These are phyloP conservation scores for Caenorhabditis sp. DNA, from an alignment of 2,888 invertebrate species.

Conservation along the genomic window DNA sequence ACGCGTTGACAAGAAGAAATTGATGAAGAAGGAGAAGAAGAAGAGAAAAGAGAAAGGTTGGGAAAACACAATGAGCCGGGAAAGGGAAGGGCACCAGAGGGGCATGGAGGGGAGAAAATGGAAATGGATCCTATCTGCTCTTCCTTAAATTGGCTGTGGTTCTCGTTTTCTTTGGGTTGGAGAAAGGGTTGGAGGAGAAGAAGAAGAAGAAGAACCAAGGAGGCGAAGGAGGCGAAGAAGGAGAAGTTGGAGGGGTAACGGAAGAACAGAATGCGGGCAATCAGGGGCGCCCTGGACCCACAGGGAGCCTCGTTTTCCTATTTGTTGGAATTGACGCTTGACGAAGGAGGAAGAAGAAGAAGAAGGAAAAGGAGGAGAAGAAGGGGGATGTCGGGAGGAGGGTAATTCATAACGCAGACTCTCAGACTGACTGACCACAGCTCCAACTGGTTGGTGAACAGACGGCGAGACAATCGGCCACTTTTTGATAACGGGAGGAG, in stretches of 20 bases:
- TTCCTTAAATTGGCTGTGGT: too few relatives aligned
- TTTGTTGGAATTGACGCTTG: slow-evolving; percentile 24
- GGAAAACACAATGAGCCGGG: slow-evolving; percentile 45
- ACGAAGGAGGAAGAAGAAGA: slow-evolving; percentile 2
- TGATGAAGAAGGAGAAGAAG: slow-evolving; percentile 52
- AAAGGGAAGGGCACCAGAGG: neutral
- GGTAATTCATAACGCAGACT: slow-evolving; percentile 56
- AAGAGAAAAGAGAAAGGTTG: slow-evolving; percentile 29
- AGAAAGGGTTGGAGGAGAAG: slow-evolving; percentile 11
- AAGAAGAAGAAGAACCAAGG: slow-evolving; percentile 15
- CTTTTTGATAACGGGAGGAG: slow-evolving; percentile 52
- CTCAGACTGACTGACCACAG: slow-evolving; percentile 37
- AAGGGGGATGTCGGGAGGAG: neutral
- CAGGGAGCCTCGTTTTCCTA: slow-evolving; percentile 34
- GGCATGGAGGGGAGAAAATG: slow-evolving; percentile 18
- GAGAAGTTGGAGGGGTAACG: slow-evolving; percentile 8
- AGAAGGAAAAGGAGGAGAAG: slow-evolving; percentile 20
- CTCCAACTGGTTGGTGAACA: slow-evolving; percentile 4
- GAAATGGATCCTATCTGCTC: slow-evolving; percentile 49
- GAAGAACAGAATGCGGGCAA: slow-evolving; percentile 56
- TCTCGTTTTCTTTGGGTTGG: slow-evolving; percentile 33
- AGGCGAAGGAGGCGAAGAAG: neutral
- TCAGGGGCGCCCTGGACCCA: slow-evolving; percentile 38
- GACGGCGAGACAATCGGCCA: slow-evolving; percentile 43
- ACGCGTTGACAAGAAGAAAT: slow-evolving; percentile 37